Evolutionary conservation across 2,113 vertebrate species (phyloP).

Genomic region (Tragelaphus imberbis): DNA sequence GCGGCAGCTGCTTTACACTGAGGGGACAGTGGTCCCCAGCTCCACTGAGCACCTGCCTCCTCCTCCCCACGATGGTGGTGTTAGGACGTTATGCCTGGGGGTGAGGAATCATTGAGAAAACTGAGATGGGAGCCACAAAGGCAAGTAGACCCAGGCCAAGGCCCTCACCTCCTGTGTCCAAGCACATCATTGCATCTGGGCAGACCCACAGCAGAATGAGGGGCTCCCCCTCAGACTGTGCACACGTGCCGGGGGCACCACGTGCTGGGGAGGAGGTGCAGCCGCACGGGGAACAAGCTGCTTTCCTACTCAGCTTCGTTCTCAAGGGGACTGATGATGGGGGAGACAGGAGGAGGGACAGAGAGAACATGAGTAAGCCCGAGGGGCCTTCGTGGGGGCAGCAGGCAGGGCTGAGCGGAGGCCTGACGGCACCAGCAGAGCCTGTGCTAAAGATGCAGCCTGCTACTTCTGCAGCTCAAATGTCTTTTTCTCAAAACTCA

Average conservation of each 20-base stretch:
- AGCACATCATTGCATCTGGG: neutral
- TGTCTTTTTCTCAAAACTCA: neutral
- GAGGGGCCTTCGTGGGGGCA: accelerated
- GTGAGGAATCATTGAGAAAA: neutral
- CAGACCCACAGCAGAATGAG: neutral
- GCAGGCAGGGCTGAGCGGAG: neutral
- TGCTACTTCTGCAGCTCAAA: neutral
- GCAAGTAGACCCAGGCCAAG: neutral
- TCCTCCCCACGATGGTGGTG: neutral
- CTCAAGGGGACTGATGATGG: neutral
- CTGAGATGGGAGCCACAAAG: neutral
- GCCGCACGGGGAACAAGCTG: accelerated
- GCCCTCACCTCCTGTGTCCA: neutral
- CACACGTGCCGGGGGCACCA: neutral
- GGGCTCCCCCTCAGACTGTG: neutral
- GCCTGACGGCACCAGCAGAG: slow-evolving; percentile 32
- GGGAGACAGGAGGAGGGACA: neutral
- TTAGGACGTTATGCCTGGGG: neutral
- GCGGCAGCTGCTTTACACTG: neutral
- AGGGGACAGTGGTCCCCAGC: neutral
- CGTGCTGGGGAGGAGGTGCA: accelerated
- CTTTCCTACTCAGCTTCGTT: neutral
- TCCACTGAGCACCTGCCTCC: neutral
- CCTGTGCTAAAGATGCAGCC: neutral
- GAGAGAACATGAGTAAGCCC: neutral